Base-by-base conservation (phyloP, 2,797 vertebrate genomes). In the Mus caroli region DNA sequence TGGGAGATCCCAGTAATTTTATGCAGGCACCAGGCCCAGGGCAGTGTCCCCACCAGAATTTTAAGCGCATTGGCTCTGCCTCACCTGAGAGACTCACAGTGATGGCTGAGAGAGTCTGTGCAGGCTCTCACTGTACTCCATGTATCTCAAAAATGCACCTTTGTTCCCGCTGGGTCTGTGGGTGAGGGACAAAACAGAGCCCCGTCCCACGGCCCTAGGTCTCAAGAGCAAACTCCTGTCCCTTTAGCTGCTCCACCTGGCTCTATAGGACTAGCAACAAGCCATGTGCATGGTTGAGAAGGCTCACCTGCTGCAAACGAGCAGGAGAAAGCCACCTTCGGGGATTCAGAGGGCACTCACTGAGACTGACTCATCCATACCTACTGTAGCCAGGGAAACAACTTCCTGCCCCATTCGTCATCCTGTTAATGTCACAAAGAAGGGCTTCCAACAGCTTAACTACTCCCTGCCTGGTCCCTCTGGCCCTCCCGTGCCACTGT, bases 401-500 rank as follows among this genome's bases (percentile, higher is more conserved):
- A n/a, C 67, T 54, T 88, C 50, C 85, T 56, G 85, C 14, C 50
- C 46, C 34, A 37, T 50, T 2, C 11, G 37, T 31, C 40, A 46
- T 64, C 37, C 79, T 60, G 37, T 43, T 46, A 20, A 5, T 64
- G 58, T 64, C 17, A 13, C 40, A 43, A 43, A 46, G 60, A 84
- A 11, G 28, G 40, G 34, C 37, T 87, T 76, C 40, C 8, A 17
- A 15, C 34, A 1, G 6, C 20, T 28, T 17, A 54, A 24, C 85
- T 60, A 14, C 34, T 46, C 37, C 62, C 6, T 8, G 58, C 62
- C 71, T 64, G 79, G 9, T 26, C 94, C 0, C 3, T 77, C 80
- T 52, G 46, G 14, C 98, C 98, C 98, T 62, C 60, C 26, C 60
- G 2, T 26, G 60, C 60, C 3, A 10, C 60, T 50, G 20, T 24